Conservation (phyloP, 2,113 vertebrate species). For the Podarcis raffonei region DNA sequence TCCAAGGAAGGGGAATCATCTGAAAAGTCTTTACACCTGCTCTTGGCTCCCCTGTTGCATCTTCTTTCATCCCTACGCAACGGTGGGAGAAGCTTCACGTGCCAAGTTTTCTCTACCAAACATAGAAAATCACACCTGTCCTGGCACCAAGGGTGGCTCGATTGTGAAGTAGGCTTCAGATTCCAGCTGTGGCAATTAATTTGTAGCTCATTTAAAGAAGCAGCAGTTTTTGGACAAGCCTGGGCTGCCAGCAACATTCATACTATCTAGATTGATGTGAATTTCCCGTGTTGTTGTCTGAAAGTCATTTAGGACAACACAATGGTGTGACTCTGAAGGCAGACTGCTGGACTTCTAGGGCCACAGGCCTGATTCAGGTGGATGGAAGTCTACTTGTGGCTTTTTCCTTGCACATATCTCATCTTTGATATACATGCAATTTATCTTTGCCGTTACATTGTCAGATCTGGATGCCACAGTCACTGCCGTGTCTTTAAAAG, state of each 20-base stretch:
- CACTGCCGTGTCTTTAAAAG: not conserved
- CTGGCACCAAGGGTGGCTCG: not conserved
- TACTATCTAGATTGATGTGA: not conserved
- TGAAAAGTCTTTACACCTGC: not conserved
- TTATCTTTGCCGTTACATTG: not conserved
- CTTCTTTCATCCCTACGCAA: not conserved
- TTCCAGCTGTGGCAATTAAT: not conserved
- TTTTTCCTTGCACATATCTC: not conserved
- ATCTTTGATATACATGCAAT: not conserved
- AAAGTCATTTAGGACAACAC: not conserved
- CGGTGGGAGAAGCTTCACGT: not conserved
- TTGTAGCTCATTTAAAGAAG: not conserved
- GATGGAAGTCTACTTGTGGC: not conserved
- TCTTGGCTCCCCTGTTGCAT: not conserved
- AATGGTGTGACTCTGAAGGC: not conserved
- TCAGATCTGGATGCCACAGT: not conserved
- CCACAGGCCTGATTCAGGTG: no score
- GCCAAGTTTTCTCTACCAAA: not conserved
- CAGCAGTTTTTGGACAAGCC: not conserved
- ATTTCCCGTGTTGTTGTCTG: not conserved
- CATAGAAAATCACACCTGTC: not conserved
- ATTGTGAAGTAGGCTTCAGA: not conserved
- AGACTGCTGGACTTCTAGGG: not conserved
- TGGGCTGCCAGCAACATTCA: not conserved
- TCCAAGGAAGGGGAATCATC: not conserved